Evolutionary conservation across 2,797 vertebrate genomes (phyloP).

Genomic region (Micrastur ruficollis): DNA sequence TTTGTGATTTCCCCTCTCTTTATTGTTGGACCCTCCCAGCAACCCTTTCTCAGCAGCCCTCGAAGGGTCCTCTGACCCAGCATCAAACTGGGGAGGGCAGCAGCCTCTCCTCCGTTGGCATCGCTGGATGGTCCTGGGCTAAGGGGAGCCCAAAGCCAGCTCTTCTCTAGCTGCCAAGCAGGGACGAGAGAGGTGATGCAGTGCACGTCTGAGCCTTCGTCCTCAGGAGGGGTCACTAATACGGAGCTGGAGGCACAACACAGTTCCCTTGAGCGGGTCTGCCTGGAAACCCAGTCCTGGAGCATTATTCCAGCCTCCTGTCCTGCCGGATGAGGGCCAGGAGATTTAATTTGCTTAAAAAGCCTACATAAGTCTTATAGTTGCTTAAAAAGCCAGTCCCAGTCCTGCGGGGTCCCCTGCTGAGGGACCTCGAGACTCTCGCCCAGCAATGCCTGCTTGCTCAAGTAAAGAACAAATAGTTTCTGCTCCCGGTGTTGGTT

Average conservation of each 20-base stretch:
- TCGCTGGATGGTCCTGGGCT: not conserved
- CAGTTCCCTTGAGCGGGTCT: accelerated
- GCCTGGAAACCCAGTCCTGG: not conserved
- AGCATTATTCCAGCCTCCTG: not conserved
- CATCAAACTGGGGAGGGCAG: not conserved
- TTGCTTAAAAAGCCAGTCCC: not conserved
- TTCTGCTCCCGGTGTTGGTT: not conserved
- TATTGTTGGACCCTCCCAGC: not conserved
- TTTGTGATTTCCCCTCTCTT: not conserved
- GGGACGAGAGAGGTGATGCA: not conserved
- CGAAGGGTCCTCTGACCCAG: not conserved
- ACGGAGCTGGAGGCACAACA: not conserved
- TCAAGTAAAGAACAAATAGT: not conserved
- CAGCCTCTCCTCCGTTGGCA: not conserved
- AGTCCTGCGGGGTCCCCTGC: not conserved
- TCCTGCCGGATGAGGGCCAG: not conserved
- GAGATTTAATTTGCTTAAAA: not conserved
- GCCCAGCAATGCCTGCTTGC: accelerated
- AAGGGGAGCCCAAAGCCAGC: not conserved
- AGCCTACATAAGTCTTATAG: accelerated
- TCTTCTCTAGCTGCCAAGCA: not conserved
- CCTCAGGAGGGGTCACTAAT: accelerated
- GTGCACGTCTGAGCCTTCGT: not conserved
- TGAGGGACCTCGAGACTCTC: not conserved
- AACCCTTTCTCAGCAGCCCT: not conserved